Percentiles rank a stretch among this genome's conserved stretches.
Conservation (phyloP, 2,113 vertebrate species). For the Megaptera novaeangliae region DNA sequence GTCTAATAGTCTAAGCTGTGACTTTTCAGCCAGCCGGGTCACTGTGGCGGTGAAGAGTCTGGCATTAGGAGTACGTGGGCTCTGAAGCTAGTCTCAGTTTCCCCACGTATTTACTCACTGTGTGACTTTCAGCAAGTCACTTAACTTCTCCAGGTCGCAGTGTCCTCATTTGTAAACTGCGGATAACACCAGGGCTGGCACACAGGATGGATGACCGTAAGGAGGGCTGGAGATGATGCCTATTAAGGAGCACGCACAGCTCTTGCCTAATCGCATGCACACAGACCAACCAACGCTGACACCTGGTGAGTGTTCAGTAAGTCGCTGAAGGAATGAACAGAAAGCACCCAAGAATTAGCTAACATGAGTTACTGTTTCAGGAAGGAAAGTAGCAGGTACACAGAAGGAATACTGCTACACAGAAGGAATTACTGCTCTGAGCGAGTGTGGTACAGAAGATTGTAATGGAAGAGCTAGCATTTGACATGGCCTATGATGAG, state of each 20-base stretch:
- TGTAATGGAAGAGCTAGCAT: neutral
- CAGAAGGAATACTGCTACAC: neutral
- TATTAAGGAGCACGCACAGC: too few relatives aligned
- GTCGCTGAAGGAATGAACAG: neutral
- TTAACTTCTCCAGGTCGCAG: neutral
- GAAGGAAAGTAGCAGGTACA: neutral
- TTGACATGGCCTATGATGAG: neutral
- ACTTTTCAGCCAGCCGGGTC: neutral
- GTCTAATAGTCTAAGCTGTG: neutral
- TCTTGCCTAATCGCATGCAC: rapidly evolving
- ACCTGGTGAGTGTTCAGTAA: neutral
- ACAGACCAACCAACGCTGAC: rapidly evolving
- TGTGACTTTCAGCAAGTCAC: neutral
- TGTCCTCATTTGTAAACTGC: neutral
- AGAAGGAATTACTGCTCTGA: neutral
- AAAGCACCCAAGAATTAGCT: neutral
- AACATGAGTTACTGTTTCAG: neutral
- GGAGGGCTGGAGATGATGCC: too few relatives aligned
- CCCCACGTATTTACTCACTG: neutral
- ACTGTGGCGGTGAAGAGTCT: rapidly evolving
- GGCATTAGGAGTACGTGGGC: neutral
- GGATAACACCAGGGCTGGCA: neutral
- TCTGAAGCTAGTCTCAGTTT: neutral
- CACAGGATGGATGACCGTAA: too few relatives aligned
- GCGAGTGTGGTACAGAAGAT: neutral